Percentiles rank a stretch among this genome's conserved stretches.
Conservation (phyloP, 2,888 invertebrate species). For the Poecilobothrus nobilitatus region DNA sequence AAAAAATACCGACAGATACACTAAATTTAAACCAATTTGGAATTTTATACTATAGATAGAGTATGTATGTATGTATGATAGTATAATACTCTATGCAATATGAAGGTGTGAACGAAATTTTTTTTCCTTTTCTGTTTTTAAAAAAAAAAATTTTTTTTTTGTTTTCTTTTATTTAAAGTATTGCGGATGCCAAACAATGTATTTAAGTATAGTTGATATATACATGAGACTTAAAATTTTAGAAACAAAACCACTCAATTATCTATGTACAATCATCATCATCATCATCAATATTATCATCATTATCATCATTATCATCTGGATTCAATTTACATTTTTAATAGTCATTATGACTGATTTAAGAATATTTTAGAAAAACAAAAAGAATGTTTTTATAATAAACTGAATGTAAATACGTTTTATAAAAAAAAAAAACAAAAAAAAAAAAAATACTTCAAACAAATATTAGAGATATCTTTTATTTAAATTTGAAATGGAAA, state of each 20-base stretch:
- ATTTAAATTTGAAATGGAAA: background rate
- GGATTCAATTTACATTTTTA: background rate
- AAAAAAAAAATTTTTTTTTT: too few species aligned
- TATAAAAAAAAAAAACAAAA: background rate
- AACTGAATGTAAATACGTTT: background rate
- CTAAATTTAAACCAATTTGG: too few species aligned
- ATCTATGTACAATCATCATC: too few species aligned
- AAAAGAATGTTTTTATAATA: background rate
- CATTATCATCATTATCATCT: background rate
- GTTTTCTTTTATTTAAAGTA: too few species aligned
- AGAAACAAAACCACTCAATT: background rate
- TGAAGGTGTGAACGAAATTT: background rate
- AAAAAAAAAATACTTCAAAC: background rate
- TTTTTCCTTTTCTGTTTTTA: too few species aligned
- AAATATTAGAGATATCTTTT: background rate
- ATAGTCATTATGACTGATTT: background rate
- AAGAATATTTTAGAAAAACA: background rate
- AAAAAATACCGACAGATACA: background rate
- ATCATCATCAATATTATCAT: too few species aligned
- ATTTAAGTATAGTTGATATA: background rate
- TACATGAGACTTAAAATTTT: background rate
- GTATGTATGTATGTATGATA: too few species aligned
- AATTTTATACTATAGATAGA: too few species aligned
- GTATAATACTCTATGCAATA: too few species aligned
- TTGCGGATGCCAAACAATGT: too few species aligned